phyloP scores from a whole-genome alignment of 2,797 vertebrate species.

The Spinus pinus region DNA sequence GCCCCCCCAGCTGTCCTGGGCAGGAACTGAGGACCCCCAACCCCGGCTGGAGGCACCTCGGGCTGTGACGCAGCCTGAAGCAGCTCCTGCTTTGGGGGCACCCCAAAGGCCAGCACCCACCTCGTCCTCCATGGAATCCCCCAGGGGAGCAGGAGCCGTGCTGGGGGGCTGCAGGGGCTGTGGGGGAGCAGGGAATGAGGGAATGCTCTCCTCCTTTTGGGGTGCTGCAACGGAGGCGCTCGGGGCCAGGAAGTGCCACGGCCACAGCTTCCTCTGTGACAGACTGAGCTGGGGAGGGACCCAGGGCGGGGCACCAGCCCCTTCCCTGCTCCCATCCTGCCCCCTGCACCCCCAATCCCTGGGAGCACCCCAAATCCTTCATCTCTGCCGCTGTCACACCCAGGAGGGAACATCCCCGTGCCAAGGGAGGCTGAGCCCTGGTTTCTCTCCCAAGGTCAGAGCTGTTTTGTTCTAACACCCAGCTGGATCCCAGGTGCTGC shows the following conservation, averaged over 20 bases:
- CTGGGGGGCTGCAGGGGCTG: neutral
- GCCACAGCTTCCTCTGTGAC: slow-evolving; percentile 73
- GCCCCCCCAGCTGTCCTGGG: neutral
- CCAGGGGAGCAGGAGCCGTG: neutral
- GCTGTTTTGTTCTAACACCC: neutral
- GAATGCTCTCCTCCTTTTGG: fast-evolving
- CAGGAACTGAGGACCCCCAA: neutral
- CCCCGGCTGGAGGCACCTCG: fast-evolving
- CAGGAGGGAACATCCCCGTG: fast-evolving
- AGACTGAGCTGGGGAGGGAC: fast-evolving
- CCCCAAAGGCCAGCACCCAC: neutral
- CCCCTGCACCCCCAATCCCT: neutral
- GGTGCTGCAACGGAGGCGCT: neutral
- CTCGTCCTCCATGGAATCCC: slow-evolving; percentile 60
- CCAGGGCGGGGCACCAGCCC: neutral
- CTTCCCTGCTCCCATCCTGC: fast-evolving
- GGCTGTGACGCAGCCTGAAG: fast-evolving
- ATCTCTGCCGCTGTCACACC: fast-evolving
- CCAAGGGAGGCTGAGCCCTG: fast-evolving
- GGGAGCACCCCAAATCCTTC: fast-evolving
- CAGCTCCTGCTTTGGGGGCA: neutral
- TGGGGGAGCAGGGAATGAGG: neutral
- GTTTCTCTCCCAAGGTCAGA: neutral
- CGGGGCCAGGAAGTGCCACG: slow-evolving; percentile 77
- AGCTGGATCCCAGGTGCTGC: neutral